These are phyloP conservation scores for Stylophora pistillata DNA, from an alignment of 64 coral and sea anemone genomes.

Conservation along the genomic window DNA sequence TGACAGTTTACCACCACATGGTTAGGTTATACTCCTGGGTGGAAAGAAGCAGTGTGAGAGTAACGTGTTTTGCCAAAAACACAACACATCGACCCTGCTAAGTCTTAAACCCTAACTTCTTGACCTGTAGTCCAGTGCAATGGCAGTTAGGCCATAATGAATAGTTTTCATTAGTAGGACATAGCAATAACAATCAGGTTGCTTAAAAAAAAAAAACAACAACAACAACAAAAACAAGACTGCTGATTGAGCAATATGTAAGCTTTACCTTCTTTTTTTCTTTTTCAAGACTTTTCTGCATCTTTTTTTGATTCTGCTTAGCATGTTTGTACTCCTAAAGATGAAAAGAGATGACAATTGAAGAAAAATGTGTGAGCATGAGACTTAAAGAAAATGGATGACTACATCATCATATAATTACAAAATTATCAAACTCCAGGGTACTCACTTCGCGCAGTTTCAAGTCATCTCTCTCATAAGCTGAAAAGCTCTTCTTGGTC, in stretches of 20 bases:
- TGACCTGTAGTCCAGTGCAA: no score
- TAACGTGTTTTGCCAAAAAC: no score
- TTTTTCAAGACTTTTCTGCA: constrained; percentile 82
- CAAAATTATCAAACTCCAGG: neutral
- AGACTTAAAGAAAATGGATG: neutral
- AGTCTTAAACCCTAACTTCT: no score
- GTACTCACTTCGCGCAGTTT: constrained; percentile 83
- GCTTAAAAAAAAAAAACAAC: no score
- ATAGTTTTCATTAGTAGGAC: no score
- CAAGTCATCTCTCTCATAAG: constrained; percentile 89
- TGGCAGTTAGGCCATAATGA: no score
- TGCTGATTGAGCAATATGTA: neutral
- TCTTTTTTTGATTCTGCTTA: constrained; percentile 83
- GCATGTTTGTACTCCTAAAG: constrained; percentile 76
- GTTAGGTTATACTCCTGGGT: no score
- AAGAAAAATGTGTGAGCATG: neutral
- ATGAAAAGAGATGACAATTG: neutral
- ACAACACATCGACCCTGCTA: no score
- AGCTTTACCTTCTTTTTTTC: constrained; percentile 89
- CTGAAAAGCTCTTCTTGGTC: constrained; percentile 83
- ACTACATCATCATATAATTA: no score
- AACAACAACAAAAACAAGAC: neutral
- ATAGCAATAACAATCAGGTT: no score
- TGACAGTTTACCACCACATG: no score
- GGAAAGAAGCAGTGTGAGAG: no score